Base-by-base conservation (phyloP, 2,888 invertebrate species). In the Melikaiella ostensackeni region DNA sequence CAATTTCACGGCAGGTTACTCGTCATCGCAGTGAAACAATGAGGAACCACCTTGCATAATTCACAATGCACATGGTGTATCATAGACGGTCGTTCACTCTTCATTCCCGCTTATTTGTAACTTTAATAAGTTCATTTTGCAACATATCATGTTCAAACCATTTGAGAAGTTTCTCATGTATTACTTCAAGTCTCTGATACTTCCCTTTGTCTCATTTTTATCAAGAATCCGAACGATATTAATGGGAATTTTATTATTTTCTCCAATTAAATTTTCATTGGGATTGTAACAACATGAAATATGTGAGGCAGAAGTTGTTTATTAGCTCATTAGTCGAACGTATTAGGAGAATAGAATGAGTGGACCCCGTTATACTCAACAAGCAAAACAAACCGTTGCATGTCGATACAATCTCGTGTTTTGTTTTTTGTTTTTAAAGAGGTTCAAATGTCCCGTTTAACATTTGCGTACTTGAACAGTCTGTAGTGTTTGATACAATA, bases 1-100 rank as follows among this genome's bases (percentile, higher is more conserved):
- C 89, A 91, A 91, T 91, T 91, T 91, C 91, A 90, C 87, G 91
- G 87, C 89, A 85, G 85, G 87, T 91, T 91, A 91, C 84, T 86
- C 88, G 84, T 87, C 87, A 88, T 87, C 86, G 84, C 87, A 85
- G 84, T 87, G 88, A 88, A 88, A 90, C 89, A 90, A 89, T 87
- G 88, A 87, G 82, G 82, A 88, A 88, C 84, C 85, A 83, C 83
- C 84, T 80, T 82, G 82, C 84, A 86, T 86, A 84, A 86, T 85
- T 80, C 82, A 82, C 84, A 87, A 87, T 87, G 84, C 85, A 81
- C 87, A 80, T 84, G 84, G 83, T 86, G 83, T 83, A 84, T 84
- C 78, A 82, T 81, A 75, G 81, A 79, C 85, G 82, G 80, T 81
- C 82, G 75, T 79, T 80, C 79, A 79, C 79, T 78, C 77, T 73